Percentiles rank a stretch among this genome's conserved stretches.
phyloP scores from a whole-genome alignment of 2,113 vertebrate genomes.

The Tamias sibiricus region DNA sequence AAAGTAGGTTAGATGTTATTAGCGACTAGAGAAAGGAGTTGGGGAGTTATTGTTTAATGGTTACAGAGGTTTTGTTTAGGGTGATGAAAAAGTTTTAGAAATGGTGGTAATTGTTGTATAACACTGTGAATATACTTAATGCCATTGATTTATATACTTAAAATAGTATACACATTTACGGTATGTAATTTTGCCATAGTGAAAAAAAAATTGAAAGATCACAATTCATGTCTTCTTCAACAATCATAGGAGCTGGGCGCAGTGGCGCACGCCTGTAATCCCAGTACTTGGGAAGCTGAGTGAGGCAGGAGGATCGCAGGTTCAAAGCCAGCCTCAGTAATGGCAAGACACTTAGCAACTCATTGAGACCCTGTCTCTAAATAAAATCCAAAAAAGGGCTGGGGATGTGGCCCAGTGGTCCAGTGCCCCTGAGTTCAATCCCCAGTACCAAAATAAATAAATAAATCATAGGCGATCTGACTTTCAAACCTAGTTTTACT shows the following conservation, averaged over 20 bases:
- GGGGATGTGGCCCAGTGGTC: too few relatives aligned
- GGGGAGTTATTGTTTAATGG: neutral
- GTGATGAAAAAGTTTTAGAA: neutral
- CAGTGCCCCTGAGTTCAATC: too few relatives aligned
- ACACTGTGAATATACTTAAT: neutral
- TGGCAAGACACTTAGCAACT: too few relatives aligned
- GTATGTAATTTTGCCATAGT: neutral
- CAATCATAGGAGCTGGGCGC: neutral
- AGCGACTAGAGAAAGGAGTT: neutral
- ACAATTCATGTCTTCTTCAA: slow-evolving; percentile 24
- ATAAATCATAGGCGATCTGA: neutral
- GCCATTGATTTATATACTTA: neutral
- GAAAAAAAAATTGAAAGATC: neutral
- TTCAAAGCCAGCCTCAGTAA: too few relatives aligned
- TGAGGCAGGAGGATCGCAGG: too few relatives aligned
- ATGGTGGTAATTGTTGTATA: neutral
- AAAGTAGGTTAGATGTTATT: neutral
- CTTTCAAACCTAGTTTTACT: neutral
- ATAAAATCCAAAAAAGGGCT: too few relatives aligned
- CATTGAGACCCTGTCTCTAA: too few relatives aligned
- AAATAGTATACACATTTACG: neutral
- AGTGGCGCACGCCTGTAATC: too few relatives aligned
- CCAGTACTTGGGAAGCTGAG: too few relatives aligned
- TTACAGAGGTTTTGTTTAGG: neutral
- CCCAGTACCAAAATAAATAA: too few relatives aligned